Evolutionary conservation across 2,797 vertebrate genomes (phyloP).

Genomic region (Pyrocephalus nanus): DNA sequence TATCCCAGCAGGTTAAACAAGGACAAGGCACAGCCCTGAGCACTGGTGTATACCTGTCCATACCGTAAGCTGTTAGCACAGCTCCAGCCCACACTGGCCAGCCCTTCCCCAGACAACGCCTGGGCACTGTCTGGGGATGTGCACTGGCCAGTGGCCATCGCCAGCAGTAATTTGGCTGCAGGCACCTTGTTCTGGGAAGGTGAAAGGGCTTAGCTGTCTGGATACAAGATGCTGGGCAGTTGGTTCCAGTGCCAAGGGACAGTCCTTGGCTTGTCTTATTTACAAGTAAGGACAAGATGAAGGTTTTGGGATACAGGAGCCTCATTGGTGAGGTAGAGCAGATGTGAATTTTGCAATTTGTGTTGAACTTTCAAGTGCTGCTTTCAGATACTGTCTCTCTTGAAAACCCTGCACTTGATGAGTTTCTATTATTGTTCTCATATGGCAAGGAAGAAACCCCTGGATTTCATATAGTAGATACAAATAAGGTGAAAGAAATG

Average conservation of each 20-base stretch:
- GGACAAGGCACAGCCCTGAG: constrained; percentile 1
- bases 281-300: constrained; percentile 13
- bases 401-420: not conserved
- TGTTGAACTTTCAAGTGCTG: not conserved
- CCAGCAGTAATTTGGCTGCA: constrained; percentile 18
- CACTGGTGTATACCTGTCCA: not conserved
- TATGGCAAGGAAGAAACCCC: not conserved
- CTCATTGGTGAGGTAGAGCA: not conserved
- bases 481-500: not conserved
- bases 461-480: not conserved
- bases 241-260: not conserved
- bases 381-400: not conserved
- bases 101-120: not conserved
- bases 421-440: not conserved
- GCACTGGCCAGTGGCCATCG: constrained; percentile 10
- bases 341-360: not conserved
- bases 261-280: constrained; percentile 2
- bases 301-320: not conserved
- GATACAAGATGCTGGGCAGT: not conserved
- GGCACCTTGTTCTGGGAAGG: constrained; percentile 6
- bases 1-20: constrained; percentile 7
- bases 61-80: not conserved
- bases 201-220: constrained; percentile 53
- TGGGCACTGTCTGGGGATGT: not conserved
- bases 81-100: not conserved